A percentile compares a stretch with the other conserved stretches of the same genome.
Conservation (phyloP, 1,140 invertebrate genomes). For the Coptotermes formosanus region DNA sequence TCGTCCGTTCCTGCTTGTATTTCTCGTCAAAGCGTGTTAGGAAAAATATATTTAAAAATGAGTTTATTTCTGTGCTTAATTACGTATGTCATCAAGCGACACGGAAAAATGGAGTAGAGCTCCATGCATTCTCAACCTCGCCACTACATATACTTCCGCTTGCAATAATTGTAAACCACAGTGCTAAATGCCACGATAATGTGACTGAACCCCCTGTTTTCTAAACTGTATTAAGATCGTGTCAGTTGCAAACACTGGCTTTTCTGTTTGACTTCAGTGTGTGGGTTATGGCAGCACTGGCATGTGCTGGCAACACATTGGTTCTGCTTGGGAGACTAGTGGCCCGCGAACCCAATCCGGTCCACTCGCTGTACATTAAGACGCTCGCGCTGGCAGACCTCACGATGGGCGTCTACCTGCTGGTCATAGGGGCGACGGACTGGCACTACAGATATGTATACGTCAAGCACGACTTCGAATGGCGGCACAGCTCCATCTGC, state of each 20-base stretch:
- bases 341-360: conserved; percentile 49
- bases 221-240: neutral
- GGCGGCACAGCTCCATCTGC: conserved; percentile 58
- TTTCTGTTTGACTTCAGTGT: conserved; percentile 48
- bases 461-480: conserved; percentile 56
- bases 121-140: too few species aligned
- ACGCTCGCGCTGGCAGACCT: conserved; percentile 67
- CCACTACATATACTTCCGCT: too few species aligned
- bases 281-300: conserved; percentile 65
- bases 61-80: too few species aligned
- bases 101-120: too few species aligned
- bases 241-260: neutral
- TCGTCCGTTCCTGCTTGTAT: too few species aligned
- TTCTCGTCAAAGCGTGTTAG: too few species aligned
- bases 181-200: neutral
- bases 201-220: neutral
- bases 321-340: conserved; percentile 59
- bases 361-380: conserved; percentile 61
- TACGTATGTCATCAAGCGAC: too few species aligned
- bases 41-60: too few species aligned
- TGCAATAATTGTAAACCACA: too few species aligned
- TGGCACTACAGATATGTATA: conserved; percentile 59
- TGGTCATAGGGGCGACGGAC: conserved; percentile 63
- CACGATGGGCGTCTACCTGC: conserved; percentile 67
- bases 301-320: conserved; percentile 60